phyloP scores from a whole-genome alignment of 2,888 invertebrate species.

The Dinocampus coccinellae region DNA sequence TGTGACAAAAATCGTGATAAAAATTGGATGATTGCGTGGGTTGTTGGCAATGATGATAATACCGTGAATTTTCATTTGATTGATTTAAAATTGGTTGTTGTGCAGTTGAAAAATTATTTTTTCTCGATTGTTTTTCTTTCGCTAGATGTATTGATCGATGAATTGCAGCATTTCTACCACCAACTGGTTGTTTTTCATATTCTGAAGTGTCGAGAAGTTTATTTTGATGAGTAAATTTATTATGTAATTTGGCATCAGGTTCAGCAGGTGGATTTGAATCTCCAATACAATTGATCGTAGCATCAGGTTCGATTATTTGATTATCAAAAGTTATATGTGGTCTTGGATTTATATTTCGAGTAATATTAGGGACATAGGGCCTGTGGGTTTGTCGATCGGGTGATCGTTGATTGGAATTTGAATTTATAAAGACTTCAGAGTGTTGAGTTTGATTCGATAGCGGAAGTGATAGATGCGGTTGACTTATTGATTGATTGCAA shows the following conservation, averaged over 20 bases:
- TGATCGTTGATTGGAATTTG: conserved; percentile 14
- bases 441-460: conserved; percentile 27
- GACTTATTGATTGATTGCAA: conserved; percentile 38
- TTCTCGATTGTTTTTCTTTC: conserved; percentile 11
- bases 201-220: not conserved
- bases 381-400: conserved; percentile 42
- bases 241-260: not conserved
- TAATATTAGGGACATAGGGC: conserved; percentile 47
- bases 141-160: conserved; percentile 22
- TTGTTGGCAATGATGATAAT: not conserved
- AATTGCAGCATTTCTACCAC: conserved; percentile 40
- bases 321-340: not conserved
- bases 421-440: conserved; percentile 32
- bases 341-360: not conserved
- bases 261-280: not conserved
- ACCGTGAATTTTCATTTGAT: not conserved
- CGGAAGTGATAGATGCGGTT: conserved; percentile 41
- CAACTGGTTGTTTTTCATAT: conserved; percentile 47
- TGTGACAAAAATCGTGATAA: conserved; percentile 19
- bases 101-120: not conserved
- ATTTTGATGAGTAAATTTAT: not conserved
- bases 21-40: conserved; percentile 15
- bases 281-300: not conserved
- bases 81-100: not conserved
- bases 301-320: not conserved